Percentiles rank a stretch among this genome's conserved stretches.
Evolutionary conservation across 2,113 vertebrate genomes (phyloP).

Genomic region (Apteryx owenii): DNA sequence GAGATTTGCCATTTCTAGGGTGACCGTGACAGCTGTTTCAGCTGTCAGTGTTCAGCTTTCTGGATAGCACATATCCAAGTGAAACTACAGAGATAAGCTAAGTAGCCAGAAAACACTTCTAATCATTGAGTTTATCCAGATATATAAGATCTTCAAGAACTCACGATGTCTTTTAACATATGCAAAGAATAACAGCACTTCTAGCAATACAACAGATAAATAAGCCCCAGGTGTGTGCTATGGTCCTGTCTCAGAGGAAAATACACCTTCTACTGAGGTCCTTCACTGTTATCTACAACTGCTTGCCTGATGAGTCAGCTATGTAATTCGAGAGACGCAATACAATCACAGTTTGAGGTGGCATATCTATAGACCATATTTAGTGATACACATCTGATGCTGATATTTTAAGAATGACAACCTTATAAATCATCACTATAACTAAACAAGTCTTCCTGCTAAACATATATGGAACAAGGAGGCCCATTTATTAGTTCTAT

Average conservation of each 20-base stretch:
- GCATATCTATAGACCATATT: background rate
- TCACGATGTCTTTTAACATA: background rate
- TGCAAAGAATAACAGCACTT: background rate
- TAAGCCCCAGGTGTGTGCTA: background rate
- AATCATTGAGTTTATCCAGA: background rate
- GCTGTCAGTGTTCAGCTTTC: background rate
- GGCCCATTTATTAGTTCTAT: background rate
- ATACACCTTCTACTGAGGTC: background rate
- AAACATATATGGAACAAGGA: background rate
- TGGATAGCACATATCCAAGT: background rate
- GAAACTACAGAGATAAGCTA: background rate
- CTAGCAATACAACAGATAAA: background rate
- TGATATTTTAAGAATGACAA: conserved; percentile 19
- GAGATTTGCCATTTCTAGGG: background rate
- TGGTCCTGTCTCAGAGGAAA: background rate
- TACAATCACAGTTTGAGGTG: background rate
- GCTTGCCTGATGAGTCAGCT: background rate
- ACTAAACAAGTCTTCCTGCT: background rate
- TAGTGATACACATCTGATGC: background rate
- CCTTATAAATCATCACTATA: background rate
- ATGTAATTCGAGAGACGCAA: background rate
- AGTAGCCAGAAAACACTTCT: background rate
- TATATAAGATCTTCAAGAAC: background rate
- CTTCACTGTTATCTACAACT: background rate
- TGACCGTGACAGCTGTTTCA: background rate